Base-by-base conservation (phyloP, 2,797 vertebrate species). In the Eleutherodactylus coqui region DNA sequence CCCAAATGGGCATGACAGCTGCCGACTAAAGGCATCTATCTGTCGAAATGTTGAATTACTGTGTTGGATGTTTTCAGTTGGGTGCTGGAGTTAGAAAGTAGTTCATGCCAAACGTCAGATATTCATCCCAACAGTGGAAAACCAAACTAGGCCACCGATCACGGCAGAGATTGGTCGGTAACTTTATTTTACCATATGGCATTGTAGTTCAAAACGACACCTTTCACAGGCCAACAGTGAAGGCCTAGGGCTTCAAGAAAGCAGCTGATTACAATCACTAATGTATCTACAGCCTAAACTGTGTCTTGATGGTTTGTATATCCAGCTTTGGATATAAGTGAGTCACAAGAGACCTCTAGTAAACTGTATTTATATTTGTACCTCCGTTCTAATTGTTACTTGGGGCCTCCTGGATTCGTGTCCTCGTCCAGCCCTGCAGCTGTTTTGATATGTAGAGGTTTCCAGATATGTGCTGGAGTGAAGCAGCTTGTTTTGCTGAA, bases 391-490 rank as follows among this genome's bases (percentile, higher is more conserved):
- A 45, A 64, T 51, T 14, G 9, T 36, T 60, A 58, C 53, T 38
- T 16, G 5, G 38, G 29, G 43, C 43, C 53, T 41, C 19, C 0
- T 75, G n/a, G 8, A 36, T 62, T 41, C 34, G 19, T 51, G 29
- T 29, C 24, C 16, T 21, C 11, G 21, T n/a, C 58, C 41, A 51
- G 29, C 75, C 47, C 62, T 86, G 29, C 49, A 83, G 80, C 75
- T 80, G 67, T 75, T 80, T 72, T 67, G 86, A 79, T 36, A 53
- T 69, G 69, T 62, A 55, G 29, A 75, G 51, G 55, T 64, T 64
- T 73, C 32, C 29, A 43, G 38, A 47, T 27, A 78, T 51, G n/a
- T 9, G 72, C 47, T n/a, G 41, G 29, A 60, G 47, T 6, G 45
- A 43, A 43, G 10, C 29, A 11, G 41, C 76, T 36, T 62, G 51